Conservation (phyloP, 2,888 invertebrate genomes). For the Habrosyne pyritoides region DNA sequence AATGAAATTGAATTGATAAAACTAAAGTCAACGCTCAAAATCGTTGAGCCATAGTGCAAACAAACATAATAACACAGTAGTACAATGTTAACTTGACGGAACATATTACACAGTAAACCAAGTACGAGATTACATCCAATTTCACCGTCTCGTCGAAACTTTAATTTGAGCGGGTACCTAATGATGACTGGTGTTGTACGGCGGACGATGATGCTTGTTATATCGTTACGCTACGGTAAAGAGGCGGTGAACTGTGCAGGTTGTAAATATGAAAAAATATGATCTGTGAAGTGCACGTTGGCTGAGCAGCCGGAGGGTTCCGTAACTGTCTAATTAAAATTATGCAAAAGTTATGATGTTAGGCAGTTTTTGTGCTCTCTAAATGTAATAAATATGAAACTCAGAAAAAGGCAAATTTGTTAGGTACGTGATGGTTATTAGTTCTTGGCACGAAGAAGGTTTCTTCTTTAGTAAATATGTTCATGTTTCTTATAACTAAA, state of each 20-base stretch:
- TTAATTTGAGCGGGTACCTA: slow-evolving; percentile 3
- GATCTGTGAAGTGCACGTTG: slow-evolving; percentile 9
- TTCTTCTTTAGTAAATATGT: too few relatives aligned
- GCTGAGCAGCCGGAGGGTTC: background rate
- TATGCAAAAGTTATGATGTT: background rate
- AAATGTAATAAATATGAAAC: too few relatives aligned
- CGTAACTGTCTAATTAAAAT: background rate
- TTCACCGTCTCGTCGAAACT: background rate
- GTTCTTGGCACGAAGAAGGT: too few relatives aligned
- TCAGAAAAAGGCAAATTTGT: too few relatives aligned
- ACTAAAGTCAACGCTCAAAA: background rate
- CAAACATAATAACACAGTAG: slow-evolving; percentile 5
- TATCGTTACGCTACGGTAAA: slow-evolving; percentile 31
- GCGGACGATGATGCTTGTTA: slow-evolving; percentile 27
- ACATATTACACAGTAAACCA: background rate
- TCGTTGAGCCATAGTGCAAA: slow-evolving; percentile 12
- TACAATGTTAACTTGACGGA: background rate
- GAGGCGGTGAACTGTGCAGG: slow-evolving; percentile 29
- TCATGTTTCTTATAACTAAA: too few relatives aligned
- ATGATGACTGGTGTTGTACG: slow-evolving; percentile 16
- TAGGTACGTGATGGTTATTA: too few relatives aligned
- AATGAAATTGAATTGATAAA: too few relatives aligned
- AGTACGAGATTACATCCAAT: background rate
- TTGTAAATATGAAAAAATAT: slow-evolving; percentile 16
- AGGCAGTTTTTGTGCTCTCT: too few relatives aligned